phyloP scores from a whole-genome alignment of 2,113 vertebrate species.

The Bufo bufo region DNA sequence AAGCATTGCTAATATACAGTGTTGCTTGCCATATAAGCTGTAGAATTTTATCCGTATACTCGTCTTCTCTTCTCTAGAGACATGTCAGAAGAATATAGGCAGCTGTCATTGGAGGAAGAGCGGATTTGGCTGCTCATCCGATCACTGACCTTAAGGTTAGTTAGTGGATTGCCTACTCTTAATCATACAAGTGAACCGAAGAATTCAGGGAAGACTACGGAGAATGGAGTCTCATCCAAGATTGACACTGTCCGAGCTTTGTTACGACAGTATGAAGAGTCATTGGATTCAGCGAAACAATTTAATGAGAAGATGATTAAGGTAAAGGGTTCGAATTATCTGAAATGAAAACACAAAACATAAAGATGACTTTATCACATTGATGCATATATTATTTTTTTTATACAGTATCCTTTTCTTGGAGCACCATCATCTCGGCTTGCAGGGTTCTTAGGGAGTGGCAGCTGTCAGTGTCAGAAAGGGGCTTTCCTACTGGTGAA shows the following conservation, averaged over 20 bases:
- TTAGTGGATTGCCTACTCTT: slow-evolving; percentile 78
- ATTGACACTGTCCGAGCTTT: slow-evolving; percentile 76
- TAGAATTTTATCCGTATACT: neutral
- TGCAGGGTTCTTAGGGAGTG: slow-evolving; percentile 82
- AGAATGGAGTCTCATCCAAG: slow-evolving; percentile 88
- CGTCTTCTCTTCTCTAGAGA: slow-evolving; percentile 69
- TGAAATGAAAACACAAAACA: neutral
- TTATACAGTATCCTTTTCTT: slow-evolving; percentile 87
- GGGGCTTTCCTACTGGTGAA: slow-evolving; percentile 85
- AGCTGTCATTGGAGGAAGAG: slow-evolving; percentile 89
- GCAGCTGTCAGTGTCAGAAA: slow-evolving; percentile 91
- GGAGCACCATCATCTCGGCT: slow-evolving; percentile 91
- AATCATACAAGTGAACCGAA: slow-evolving; percentile 77
- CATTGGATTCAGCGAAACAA: slow-evolving; percentile 79
- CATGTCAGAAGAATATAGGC: slow-evolving; percentile 85
- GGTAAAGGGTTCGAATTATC: slow-evolving; percentile 67
- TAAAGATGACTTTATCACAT: neutral
- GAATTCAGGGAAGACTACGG: slow-evolving; percentile 83
- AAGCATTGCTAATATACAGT: neutral
- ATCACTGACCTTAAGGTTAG: slow-evolving; percentile 86
- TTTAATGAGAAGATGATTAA: slow-evolving; percentile 80
- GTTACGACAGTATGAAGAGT: slow-evolving; percentile 82
- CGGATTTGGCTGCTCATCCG: slow-evolving; percentile 88
- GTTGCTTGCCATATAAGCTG: neutral
- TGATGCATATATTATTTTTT: slow-evolving; percentile 41